Conservation (phyloP, 2,797 vertebrate species). For the Periophthalmus magnuspinnatus region DNA sequence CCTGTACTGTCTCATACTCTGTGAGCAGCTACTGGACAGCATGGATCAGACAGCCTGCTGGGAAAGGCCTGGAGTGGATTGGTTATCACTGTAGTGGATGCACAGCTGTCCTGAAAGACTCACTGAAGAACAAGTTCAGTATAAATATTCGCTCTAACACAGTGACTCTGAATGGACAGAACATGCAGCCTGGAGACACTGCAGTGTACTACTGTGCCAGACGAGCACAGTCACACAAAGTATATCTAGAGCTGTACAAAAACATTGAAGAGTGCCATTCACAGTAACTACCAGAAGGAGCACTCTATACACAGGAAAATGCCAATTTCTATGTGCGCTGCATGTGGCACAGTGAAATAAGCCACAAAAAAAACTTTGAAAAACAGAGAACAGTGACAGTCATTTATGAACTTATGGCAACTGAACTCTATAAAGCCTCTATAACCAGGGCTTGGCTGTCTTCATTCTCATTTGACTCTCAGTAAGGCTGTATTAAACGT, state of each 20-base stretch:
- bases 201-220: neutral
- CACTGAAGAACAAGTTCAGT: neutral
- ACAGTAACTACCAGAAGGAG: neutral
- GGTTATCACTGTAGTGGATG: no score
- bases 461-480: no score
- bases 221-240: neutral
- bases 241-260: neutral
- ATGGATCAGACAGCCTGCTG: neutral
- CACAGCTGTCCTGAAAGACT: no score
- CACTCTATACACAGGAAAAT: neutral
- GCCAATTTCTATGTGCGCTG: no score
- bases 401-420: no score
- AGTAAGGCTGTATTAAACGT: no score
- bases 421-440: no score
- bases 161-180: constrained; percentile 1
- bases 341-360: no score
- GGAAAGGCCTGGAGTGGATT: constrained; percentile 21
- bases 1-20: neutral
- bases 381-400: no score
- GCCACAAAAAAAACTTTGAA: no score
- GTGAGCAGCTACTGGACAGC: neutral
- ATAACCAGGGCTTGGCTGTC: no score
- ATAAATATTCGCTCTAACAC: neutral
- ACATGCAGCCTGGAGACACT: constrained; percentile 1
- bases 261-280: neutral